Evolutionary conservation across 1,140 invertebrate genomes (phyloP), one percentile per base, ranked within the genome.

Genomic region (Brachionus calyciflorus): DNA sequence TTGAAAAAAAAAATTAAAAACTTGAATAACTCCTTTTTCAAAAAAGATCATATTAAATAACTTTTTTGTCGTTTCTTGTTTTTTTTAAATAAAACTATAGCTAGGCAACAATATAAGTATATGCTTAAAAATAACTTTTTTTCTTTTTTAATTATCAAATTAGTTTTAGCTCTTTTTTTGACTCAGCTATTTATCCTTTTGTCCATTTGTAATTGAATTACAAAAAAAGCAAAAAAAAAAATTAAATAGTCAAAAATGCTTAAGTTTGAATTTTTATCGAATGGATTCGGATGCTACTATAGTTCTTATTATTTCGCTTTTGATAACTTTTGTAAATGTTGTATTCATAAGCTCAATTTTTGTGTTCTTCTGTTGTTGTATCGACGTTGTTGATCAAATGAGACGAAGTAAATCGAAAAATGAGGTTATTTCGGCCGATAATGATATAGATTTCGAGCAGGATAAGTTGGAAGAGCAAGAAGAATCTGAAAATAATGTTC

Each of bases 281-380:
- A 65, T 65, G 37, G 60, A 65, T 26, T 65, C 60, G 17, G 60
- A 65, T 44, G 60, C 60, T 3, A 65, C 60, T 14, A 65, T 65
- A 21, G 60, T 65, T 9, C n/a, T 65, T 9, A 44, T 65, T 24
- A 65, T 44, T 65, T 65, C 37, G 9, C 40, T 65, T 21, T 44
- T 65, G 19, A 44, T 65, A 24, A 65, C 60, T 65, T 65, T 65
- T 65, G 7, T 65, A 14, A 65, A 65, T 65, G 40, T 65, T 0
- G 19, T 41, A 2, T 65, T 65, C 24, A 65, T 65, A n/a, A 44
- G 60, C n/a, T 65, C 37, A 0, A 37, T 65, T 9, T 65, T 65
- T 65, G 19, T 65, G 12, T 65, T 44, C 24, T 65, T 65, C 26
- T 65, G 60, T 44, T 65, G 60, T 44, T 65, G 60, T 26, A 65